phyloP scores from a whole-genome alignment of 2,113 vertebrate genomes.

The Pluvianellus socialis region DNA sequence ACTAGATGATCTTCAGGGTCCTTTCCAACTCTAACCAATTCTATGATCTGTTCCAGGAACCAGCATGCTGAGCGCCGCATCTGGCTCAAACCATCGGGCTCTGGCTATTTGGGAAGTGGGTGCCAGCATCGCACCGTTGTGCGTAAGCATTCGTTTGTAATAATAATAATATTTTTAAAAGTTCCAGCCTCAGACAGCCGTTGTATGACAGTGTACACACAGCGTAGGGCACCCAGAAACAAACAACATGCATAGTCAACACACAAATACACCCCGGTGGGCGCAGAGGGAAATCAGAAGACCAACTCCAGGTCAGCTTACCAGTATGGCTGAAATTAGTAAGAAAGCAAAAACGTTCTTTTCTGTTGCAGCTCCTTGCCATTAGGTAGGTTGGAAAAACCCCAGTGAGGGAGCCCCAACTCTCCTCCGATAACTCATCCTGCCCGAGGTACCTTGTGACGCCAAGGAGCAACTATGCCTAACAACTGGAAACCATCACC shows the following conservation, averaged over 20 bases:
- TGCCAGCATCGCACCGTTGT: not conserved
- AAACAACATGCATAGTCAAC: not conserved
- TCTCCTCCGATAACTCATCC: not conserved
- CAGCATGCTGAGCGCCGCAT: fast-evolving
- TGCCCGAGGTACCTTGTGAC: not conserved
- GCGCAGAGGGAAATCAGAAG: constrained; percentile 1
- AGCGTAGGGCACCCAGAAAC: constrained; percentile 12
- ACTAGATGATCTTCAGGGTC: no score
- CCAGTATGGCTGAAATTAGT: constrained; percentile 52
- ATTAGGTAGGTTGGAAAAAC: not conserved
- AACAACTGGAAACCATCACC: not conserved
- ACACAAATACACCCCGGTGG: not conserved
- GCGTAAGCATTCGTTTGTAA: constrained; percentile 75
- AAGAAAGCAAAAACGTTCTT: constrained; percentile 74
- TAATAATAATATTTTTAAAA: constrained; percentile 40
- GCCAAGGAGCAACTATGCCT: not conserved
- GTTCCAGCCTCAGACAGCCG: constrained; percentile 37
- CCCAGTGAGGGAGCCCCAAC: not conserved
- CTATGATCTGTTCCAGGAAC: not conserved
- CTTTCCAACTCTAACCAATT: no score
- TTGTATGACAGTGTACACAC: not conserved
- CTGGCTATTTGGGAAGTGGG: not conserved
- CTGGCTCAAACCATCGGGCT: not conserved
- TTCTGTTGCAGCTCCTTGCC: constrained; percentile 10
- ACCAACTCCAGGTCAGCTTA: not conserved